phyloP scores from a whole-genome alignment of 2,888 invertebrate genomes.

The Bembecia ichneumoniformis region DNA sequence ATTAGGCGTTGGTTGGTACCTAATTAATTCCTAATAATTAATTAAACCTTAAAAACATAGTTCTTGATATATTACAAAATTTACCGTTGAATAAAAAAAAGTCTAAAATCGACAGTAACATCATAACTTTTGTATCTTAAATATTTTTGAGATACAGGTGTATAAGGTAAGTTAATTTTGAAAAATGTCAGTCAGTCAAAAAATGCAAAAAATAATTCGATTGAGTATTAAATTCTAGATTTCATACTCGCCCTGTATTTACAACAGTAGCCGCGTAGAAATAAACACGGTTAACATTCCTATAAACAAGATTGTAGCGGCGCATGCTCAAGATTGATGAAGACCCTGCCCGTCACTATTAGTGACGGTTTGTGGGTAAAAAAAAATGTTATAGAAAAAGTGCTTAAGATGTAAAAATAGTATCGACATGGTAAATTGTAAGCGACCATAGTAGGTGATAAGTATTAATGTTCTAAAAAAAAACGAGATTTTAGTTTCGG shows the following conservation, averaged over 20 bases:
- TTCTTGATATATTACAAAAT: too few species aligned
- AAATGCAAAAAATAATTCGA: not conserved
- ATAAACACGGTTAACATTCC: slow-evolving; percentile 65
- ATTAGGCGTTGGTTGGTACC: too few species aligned
- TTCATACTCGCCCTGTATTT: slow-evolving; percentile 28
- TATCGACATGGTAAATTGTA: not conserved
- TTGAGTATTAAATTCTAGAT: not conserved
- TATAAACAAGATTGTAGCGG: slow-evolving; percentile 66
- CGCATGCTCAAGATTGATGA: slow-evolving; percentile 48
- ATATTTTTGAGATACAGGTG: not conserved
- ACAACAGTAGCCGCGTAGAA: slow-evolving; percentile 32
- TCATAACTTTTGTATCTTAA: too few species aligned
- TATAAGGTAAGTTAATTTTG: not conserved
- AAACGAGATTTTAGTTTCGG: too few species aligned
- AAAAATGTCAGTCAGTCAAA: not conserved
- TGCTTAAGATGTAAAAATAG: not conserved
- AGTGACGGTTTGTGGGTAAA: slow-evolving; percentile 52
- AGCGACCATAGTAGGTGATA: too few species aligned
- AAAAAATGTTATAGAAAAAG: slow-evolving; percentile 9
- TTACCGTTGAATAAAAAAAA: too few species aligned
- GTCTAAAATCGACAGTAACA: too few species aligned
- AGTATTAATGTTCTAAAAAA: too few species aligned
- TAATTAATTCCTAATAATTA: too few species aligned
- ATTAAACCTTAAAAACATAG: too few species aligned
- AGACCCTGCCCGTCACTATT: slow-evolving; percentile 40